These are phyloP conservation scores for Drosophila azteca DNA, from an alignment of 1,140 invertebrate genomes.

Conservation along the genomic window DNA sequence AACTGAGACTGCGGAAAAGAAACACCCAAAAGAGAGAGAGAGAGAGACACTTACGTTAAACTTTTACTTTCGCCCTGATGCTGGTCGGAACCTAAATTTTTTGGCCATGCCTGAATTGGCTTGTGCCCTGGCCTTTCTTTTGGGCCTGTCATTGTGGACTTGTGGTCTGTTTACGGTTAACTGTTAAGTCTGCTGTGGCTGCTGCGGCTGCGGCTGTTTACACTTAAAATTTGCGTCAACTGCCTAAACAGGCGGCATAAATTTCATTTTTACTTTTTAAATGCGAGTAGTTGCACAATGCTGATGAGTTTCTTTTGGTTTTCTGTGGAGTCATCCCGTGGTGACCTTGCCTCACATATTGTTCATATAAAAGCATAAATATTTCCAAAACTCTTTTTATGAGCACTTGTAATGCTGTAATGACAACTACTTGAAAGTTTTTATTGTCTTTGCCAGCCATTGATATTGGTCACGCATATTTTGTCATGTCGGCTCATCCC, in stretches of 20 bases:
- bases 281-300: constrained; percentile 55
- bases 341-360: constrained; percentile 65
- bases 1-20: constrained; percentile 23
- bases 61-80: constrained; percentile 74
- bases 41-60: constrained; percentile 54
- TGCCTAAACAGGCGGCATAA: constrained; percentile 41
- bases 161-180: no score
- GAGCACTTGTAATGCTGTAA: not conserved
- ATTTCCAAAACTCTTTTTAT: constrained; percentile 10
- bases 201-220: constrained; percentile 35
- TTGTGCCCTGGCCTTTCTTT: constrained; percentile 59
- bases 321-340: constrained; percentile 18
- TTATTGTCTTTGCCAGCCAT: not conserved
- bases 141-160: constrained; percentile 38
- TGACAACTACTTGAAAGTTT: not conserved
- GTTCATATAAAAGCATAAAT: constrained; percentile 26
- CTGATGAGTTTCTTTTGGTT: constrained; percentile 22
- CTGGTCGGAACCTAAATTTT: constrained; percentile 53
- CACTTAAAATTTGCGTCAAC: constrained; percentile 57
- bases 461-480: not conserved
- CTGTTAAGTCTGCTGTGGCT: constrained; percentile 17
- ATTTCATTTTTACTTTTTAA: constrained; percentile 32
- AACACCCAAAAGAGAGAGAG: constrained; percentile 15
- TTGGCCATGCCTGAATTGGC: constrained; percentile 42
- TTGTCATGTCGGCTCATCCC: constrained; percentile 25